Conservation (phyloP, 2,113 vertebrate species). For the Diadophis punctatus region DNA sequence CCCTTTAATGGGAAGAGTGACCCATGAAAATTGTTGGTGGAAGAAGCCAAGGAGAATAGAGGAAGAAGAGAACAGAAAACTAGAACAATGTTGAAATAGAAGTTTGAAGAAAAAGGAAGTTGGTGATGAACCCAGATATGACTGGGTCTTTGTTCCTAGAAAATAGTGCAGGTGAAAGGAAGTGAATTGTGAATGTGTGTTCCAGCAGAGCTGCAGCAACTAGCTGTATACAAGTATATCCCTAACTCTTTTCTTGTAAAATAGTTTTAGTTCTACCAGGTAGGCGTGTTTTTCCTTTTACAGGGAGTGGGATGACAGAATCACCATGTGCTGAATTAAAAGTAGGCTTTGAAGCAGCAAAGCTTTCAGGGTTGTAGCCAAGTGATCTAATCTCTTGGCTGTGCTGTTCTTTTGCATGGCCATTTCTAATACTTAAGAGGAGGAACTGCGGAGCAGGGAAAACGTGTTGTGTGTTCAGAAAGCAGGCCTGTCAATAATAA, state of each 20-base stretch:
- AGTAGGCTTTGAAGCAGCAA: neutral
- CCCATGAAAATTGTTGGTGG: neutral
- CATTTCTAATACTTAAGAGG: neutral
- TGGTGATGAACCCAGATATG: neutral
- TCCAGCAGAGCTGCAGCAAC: neutral
- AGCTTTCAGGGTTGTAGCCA: neutral
- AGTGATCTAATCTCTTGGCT: neutral
- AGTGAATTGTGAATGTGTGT: neutral
- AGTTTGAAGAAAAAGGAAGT: neutral
- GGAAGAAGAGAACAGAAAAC: neutral
- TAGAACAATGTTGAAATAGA: neutral
- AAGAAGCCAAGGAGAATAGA: neutral
- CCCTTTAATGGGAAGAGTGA: neutral
- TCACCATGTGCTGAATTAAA: neutral
- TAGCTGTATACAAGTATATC: neutral
- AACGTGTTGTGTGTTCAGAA: neutral
- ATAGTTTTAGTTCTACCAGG: neutral
- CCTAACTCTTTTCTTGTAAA: neutral
- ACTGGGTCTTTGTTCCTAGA: neutral
- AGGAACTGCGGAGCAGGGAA: neutral
- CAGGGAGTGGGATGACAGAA: neutral
- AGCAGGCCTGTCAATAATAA: neutral
- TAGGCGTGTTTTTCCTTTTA: neutral
- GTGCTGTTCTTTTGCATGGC: neutral
- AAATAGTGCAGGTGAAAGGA: neutral